phyloP scores from a whole-genome alignment of 2,888 invertebrate species.

The Sylvicola cinctus region DNA sequence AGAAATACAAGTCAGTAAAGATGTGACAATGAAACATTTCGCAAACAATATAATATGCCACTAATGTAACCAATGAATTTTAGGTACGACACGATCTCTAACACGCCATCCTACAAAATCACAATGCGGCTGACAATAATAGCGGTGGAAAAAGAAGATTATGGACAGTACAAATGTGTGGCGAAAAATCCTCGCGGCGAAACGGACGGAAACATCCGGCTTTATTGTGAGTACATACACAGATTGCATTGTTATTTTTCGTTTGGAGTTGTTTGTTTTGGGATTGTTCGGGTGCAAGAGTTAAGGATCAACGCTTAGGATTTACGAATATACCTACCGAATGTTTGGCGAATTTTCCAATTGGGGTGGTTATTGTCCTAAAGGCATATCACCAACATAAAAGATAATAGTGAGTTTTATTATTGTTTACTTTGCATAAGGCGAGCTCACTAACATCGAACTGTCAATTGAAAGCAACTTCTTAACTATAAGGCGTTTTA shows the following conservation, averaged over 20 bases:
- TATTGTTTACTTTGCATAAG: too few species aligned
- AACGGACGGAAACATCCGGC: constrained; percentile 70
- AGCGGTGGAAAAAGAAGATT: constrained; percentile 57
- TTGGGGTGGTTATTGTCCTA: too few species aligned
- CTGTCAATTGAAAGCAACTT: too few species aligned
- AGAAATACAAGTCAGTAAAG: constrained; percentile 44
- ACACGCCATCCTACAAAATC: constrained; percentile 56
- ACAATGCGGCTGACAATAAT: constrained; percentile 71
- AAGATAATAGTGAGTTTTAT: too few species aligned
- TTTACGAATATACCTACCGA: too few species aligned
- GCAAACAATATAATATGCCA: not conserved
- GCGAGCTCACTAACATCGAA: too few species aligned
- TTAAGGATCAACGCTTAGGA: too few species aligned
- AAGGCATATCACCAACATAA: too few species aligned
- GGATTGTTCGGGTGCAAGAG: too few species aligned
- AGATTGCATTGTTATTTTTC: not conserved
- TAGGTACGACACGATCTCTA: constrained; percentile 40
- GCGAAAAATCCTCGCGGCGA: constrained; percentile 78
- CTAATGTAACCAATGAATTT: not conserved
- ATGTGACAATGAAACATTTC: not conserved
- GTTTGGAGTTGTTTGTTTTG: too few species aligned
- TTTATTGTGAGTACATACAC: constrained; percentile 56
- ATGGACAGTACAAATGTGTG: constrained; percentile 67
- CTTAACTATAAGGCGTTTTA: too few species aligned
- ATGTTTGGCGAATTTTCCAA: too few species aligned